These are phyloP conservation scores for Alaudala cheleensis DNA, from an alignment of 2,113 vertebrate species.

Conservation along the genomic window DNA sequence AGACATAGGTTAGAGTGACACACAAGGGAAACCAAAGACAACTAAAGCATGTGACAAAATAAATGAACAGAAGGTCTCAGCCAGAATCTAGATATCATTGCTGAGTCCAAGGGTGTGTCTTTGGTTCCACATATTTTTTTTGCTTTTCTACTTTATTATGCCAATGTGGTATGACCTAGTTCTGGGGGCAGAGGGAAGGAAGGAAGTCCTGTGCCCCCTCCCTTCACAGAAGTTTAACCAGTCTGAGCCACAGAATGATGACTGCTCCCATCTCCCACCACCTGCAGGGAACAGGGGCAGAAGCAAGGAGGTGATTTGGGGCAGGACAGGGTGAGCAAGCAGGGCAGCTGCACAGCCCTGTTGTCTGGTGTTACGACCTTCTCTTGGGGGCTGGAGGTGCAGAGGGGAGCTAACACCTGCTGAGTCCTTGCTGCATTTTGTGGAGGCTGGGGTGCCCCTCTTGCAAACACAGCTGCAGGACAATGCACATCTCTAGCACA, in stretches of 20 bases:
- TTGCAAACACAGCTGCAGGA: accelerated
- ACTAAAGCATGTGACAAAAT: neutral
- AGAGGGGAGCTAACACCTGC: neutral
- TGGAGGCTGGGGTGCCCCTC: neutral
- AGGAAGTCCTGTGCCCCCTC: neutral
- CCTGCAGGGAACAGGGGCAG: accelerated
- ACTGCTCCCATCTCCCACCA: neutral
- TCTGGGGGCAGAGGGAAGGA: neutral
- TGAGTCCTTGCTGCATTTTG: neutral
- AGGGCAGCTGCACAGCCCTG: accelerated
- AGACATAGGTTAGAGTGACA: neutral
- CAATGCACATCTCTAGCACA: accelerated
- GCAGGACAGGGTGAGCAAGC: neutral
- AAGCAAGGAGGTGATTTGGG: neutral
- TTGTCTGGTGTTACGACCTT: neutral
- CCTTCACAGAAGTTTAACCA: neutral
- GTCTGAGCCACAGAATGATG: neutral
- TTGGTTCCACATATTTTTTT: accelerated
- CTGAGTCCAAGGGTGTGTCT: neutral
- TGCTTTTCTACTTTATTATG: neutral
- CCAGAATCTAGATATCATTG: neutral
- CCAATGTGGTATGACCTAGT: neutral
- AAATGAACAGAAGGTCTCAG: neutral
- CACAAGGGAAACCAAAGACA: neutral
- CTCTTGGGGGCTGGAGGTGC: neutral